Base-by-base conservation (phyloP, 2,888 invertebrate species). In the Osmoderma eremita region DNA sequence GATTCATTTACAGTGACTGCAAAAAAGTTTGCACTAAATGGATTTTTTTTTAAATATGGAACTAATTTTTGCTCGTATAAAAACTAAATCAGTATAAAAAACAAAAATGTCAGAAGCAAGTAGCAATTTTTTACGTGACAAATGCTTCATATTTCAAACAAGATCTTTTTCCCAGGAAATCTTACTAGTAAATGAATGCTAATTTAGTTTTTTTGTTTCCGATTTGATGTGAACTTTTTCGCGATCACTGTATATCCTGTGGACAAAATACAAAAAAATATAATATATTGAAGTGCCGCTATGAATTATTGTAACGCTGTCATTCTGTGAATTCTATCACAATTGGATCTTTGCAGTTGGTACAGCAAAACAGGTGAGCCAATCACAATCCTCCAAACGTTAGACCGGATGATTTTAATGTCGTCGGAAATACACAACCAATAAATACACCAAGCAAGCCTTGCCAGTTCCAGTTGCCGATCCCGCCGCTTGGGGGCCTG, bases 301-400 rank as follows among this genome's bases (percentile, higher is more conserved):
- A n/a, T 63, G 51, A 63, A 63, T 62, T 61, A 48, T 61, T 30
- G 17, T 15, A 45, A 61, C 38, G 15, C 56, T 58, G 38, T 64
- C 66, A 66, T 39, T 67, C 39, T 67, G 62, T 50, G 48, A 38
- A 50, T 69, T 69, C 71, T 71, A 75, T 74, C 73, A 71, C 71
- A 70, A 65, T 75, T 76, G 76, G 76, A 73, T 76, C 74, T 76
- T 76, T 76, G 72, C 76, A 76, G 76, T 75, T 75, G 74, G 71
- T 62, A 54, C 75, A 69, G 71, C 75, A 75, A 73, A 78, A 77
- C 78, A 78, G 78, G 78, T 78, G 78, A 78, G 78, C 58, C 58
- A 61, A 48, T 45, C 58, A 61, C 58, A 61, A 61, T 20, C 45
- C 48, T 12, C 18, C 41, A 56, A 24, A 45, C 30, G 10, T 17